Conservation (phyloP, 2,888 invertebrate genomes). For the Caprella mutica region DNA sequence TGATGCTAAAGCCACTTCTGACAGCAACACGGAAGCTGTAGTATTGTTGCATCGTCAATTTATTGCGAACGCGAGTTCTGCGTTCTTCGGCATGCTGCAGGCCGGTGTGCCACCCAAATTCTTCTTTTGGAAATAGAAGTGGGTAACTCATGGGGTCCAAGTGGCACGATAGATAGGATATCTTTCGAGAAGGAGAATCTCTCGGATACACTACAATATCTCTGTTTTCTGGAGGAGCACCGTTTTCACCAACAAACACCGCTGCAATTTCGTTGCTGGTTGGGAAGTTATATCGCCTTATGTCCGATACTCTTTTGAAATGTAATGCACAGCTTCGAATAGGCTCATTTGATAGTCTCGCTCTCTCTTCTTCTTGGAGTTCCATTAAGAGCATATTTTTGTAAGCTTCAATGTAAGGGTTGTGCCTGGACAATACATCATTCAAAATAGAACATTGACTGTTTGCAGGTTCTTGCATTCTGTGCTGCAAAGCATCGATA, state of each 20-base stretch:
- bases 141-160: constrained; percentile 1
- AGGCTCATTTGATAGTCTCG: background rate
- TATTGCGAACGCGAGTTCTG: constrained; percentile 4
- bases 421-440: background rate
- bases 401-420: constrained; percentile 3
- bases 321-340: background rate
- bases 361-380: background rate
- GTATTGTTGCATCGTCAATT: constrained; percentile 1
- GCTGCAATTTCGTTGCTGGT: background rate
- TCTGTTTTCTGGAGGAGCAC: background rate
- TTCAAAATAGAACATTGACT: background rate
- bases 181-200: background rate
- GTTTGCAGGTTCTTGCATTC: background rate
- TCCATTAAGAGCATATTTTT: background rate
- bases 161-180: background rate
- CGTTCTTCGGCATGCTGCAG: background rate
- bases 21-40: background rate
- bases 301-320: background rate
- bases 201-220: constrained; percentile 1
- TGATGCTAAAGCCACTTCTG: background rate
- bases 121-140: constrained; percentile 1
- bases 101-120: background rate
- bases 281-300: background rate
- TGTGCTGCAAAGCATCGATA: background rate
- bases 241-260: no score